A percentile compares a stretch with the other conserved stretches of the same genome.
Conservation (phyloP, 2,113 vertebrate genomes). For the Eonycteris spelaea region DNA sequence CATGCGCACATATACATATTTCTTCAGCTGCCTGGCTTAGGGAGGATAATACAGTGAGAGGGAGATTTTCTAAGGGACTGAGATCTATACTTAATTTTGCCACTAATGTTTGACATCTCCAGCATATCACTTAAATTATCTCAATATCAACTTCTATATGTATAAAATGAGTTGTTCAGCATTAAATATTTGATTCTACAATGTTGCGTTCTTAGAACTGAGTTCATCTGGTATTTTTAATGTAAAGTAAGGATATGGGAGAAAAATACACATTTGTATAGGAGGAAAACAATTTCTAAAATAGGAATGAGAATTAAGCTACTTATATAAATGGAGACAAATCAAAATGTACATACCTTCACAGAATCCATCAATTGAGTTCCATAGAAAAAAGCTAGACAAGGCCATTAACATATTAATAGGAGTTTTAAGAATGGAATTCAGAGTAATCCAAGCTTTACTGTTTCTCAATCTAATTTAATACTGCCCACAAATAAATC, state of each 20-base stretch:
- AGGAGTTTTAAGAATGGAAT: constrained; percentile 53
- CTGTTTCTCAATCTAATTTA: constrained; percentile 61
- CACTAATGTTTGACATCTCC: background rate
- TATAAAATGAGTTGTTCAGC: background rate
- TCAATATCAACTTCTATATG: background rate
- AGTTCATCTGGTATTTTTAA: background rate
- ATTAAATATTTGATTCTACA: background rate
- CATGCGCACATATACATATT: background rate
- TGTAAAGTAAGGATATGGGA: background rate
- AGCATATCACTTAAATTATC: background rate
- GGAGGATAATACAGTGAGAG: background rate
- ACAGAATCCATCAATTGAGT: background rate
- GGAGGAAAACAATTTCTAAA: background rate
- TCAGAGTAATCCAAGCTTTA: constrained; percentile 47
- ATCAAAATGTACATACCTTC: background rate
- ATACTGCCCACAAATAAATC: constrained; percentile 38
- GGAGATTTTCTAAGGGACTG: background rate
- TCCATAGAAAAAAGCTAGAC: constrained; percentile 41
- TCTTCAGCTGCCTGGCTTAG: background rate
- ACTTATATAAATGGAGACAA: constrained; percentile 19
- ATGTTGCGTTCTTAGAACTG: background rate
- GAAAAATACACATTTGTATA: background rate
- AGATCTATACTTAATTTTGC: background rate
- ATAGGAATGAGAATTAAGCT: background rate
- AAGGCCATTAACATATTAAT: background rate